Evolutionary conservation across 2,797 vertebrate genomes (phyloP), one percentile per base, ranked within the genome.

Genomic region (Petrocephalus sullivani): DNA sequence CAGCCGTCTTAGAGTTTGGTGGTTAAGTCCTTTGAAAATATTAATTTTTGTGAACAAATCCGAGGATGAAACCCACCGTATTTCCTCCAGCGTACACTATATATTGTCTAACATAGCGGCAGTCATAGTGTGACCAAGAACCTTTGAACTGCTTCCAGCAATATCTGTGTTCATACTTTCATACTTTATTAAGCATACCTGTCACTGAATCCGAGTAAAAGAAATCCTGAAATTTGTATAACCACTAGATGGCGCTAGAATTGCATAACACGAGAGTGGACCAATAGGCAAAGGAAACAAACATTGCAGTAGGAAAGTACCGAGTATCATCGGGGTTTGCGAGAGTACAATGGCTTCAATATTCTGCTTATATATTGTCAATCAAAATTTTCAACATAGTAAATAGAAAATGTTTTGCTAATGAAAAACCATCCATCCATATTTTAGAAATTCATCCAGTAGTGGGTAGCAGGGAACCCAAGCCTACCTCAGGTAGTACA

Each of bases 221-320:
- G 14, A 46, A 78, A 41, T 75, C 12, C 28, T 16, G 67, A 37
- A 19, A 41, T 19, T 37, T 75, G 5, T 46, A 41, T 46, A 33
- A 78, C 71, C 71, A 78, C 71, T 78, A 78, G 71, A 78, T 16
- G 71, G 71, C 46, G 71, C 37, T 78, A n/a, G 41, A 71, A 78
- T 78, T 78, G 19, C 46, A 78, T 9, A 46, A 78, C 14, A n/a
- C 49, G 71, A 78, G 6, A 49, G 71, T 9, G 54, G 37, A 49
- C 16, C 19, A 46, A 46, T 3, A 37, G 16, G 16, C 14, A 78
- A 41, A 57, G 56, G 56, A 57, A 12, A 7, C 7, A 33, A 78
- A 41, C 19, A 78, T n/a, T 78, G 71, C 14, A 9, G 37, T n/a
- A 78, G 19, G 41, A 46, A 78, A 9, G 37, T 16, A 75, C 7